Base-by-base conservation (phyloP, 2,888 invertebrate genomes). In the Lingula anatina region DNA sequence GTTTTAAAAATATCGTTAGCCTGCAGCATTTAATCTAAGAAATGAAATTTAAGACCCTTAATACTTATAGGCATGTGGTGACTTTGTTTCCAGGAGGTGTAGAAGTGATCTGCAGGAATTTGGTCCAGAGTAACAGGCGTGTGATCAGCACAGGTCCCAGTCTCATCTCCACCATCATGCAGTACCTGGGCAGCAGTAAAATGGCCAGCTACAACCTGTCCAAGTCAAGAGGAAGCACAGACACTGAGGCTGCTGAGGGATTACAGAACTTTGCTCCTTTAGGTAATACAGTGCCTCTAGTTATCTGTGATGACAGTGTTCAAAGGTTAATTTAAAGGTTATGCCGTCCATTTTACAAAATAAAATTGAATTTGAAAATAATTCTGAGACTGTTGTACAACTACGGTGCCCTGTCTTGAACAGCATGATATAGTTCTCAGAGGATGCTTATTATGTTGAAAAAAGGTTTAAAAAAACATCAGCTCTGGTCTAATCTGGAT, bases 211-310 rank as follows among this genome's bases (percentile, higher is more conserved):
- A n/a, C 21, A 24, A 15, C 15, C 38, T 9, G 24, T 12, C 26
- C 12, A 38, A 26, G n/a, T 23, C 53, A n/a, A 68, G 83, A 5
- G 78, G 81, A 36, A 9, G 31, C 31, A 57, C 55, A 44, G 69
- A 71, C 41, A 48, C 83, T 25, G 89, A 90, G 64, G 81, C 64
- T 36, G 59, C 66, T n/a, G 87, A 89, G 63, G 88, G 89, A 2
- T 79, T 92, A 20, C 83, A 90, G 44, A 94, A 94, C 76, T 92
- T 93, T 71, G 93, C 93, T 2, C 93, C 93, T 0, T 82, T 90
- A 31, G 91, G 89, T 82, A n/a, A n/a, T n/a, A n/a, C 73, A 18
- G 42, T 5, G 4, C 7, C 5, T 7, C 5, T 24, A 21, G n/a
- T n/a, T 28, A 18, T 28, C 28, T 43, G 38, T 21, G 38, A n/a